Percentiles rank a stretch among this genome's conserved stretches.
Conservation (phyloP, 2,888 invertebrate species). For the Geotrupes spiniger region DNA sequence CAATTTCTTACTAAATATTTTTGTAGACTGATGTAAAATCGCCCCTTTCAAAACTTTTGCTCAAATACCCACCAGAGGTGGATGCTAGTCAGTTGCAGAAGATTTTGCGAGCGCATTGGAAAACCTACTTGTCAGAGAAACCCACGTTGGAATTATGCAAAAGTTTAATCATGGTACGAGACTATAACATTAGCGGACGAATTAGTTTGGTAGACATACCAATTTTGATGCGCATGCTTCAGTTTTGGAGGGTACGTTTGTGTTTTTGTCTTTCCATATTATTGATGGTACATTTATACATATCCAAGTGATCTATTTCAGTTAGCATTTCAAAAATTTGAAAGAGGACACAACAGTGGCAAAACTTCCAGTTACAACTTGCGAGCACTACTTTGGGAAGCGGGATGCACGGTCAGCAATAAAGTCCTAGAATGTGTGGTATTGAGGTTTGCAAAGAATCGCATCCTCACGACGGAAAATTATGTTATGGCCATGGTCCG, state of each 20-base stretch:
- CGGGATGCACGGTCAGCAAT: conserved; percentile 68
- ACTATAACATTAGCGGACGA: conserved; percentile 63
- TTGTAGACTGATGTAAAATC: conserved; percentile 54
- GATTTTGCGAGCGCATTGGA: conserved; percentile 59
- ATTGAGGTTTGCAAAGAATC: conserved; percentile 62
- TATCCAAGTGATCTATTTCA: no score
- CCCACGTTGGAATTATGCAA: conserved; percentile 65
- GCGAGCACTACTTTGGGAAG: conserved; percentile 65
- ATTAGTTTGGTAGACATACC: conserved; percentile 61
- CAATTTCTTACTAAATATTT: no score
- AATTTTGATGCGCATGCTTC: conserved; percentile 61
- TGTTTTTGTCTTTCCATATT: no score
- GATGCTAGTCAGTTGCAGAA: conserved; percentile 61
- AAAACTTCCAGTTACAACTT: conserved; percentile 64
- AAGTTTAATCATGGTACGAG: conserved; percentile 66
- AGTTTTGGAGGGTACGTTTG: conserved; percentile 66
- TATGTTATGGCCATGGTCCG: conserved; percentile 65
- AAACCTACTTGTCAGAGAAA: conserved; percentile 57
- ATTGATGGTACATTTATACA: not conserved
- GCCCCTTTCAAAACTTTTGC: conserved; percentile 52
- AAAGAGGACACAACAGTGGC: conserved; percentile 53
- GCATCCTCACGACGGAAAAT: conserved; percentile 58
- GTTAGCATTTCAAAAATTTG: conserved; percentile 62
- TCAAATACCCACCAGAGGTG: conserved; percentile 60
- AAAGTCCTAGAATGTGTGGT: conserved; percentile 73